Percentiles rank a stretch among this genome's conserved stretches.
Conservation (phyloP, 2,113 vertebrate species). For the Hipposideros armiger region DNA sequence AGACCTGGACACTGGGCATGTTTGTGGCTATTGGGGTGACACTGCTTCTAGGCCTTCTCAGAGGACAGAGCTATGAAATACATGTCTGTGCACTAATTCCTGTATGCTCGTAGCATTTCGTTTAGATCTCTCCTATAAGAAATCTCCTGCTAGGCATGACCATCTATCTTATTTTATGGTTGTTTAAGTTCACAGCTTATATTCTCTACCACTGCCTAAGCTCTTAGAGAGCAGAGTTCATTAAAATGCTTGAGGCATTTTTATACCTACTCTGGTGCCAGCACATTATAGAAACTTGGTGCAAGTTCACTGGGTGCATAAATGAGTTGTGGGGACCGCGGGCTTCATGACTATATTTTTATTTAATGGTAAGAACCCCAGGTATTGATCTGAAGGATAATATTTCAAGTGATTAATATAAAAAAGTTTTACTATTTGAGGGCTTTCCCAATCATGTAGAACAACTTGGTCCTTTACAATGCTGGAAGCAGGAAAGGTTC, state of each 20-base stretch:
- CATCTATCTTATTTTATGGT: neutral
- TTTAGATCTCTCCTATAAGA: neutral
- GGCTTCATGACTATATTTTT: neutral
- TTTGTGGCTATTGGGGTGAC: neutral
- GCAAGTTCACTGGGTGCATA: neutral
- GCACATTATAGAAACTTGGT: neutral
- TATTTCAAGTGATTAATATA: constrained; percentile 36
- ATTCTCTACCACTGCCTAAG: neutral
- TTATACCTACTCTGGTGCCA: neutral
- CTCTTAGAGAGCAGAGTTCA: neutral
- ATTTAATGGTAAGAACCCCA: neutral
- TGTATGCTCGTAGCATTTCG: neutral
- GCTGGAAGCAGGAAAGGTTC: constrained; percentile 18
- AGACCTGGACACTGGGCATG: neutral
- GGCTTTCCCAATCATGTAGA: neutral
- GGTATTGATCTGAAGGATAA: neutral
- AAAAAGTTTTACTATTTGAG: neutral
- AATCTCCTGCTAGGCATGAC: neutral
- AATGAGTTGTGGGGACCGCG: neutral
- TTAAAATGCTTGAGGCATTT: neutral
- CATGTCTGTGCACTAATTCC: neutral
- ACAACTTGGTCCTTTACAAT: neutral
- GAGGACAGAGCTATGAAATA: neutral
- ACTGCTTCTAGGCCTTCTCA: neutral
- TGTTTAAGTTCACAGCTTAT: neutral